Percentiles rank a stretch among this genome's conserved stretches.
Evolutionary conservation across 1,140 invertebrate species (phyloP).

Genomic region (Leptopilina boulardi): DNA sequence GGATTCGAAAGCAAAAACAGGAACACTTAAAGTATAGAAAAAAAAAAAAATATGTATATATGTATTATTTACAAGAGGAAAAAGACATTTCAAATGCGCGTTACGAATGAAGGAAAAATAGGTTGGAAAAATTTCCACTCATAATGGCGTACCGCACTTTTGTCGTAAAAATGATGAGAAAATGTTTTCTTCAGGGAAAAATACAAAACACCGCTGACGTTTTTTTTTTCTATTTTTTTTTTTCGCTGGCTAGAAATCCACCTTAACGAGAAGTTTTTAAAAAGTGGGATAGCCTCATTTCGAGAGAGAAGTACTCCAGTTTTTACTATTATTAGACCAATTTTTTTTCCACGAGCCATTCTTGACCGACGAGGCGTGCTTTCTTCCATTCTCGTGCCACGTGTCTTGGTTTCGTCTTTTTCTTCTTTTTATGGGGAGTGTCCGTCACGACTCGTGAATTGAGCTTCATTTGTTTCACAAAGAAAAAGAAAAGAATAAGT

Average conservation of each 20-base stretch:
- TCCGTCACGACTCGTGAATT: constrained; percentile 40
- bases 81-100: constrained; percentile 44
- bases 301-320: constrained; percentile 55
- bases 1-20: no score
- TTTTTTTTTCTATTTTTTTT: not conserved
- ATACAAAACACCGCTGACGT: constrained; percentile 2
- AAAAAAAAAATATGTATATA: constrained; percentile 34
- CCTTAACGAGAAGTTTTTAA: constrained; percentile 48
- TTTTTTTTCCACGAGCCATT: constrained; percentile 61
- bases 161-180: constrained; percentile 50
- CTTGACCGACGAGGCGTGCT: constrained; percentile 52
- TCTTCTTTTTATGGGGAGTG: constrained; percentile 55
- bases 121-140: constrained; percentile 45
- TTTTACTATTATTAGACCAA: constrained; percentile 73
- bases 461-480: not conserved
- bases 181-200: constrained; percentile 35
- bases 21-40: not conserved
- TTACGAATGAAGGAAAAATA: constrained; percentile 37
- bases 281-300: constrained; percentile 48
- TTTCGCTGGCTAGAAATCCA: constrained; percentile 15
- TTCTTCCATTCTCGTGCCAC: constrained; percentile 51
- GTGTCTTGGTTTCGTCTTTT: constrained; percentile 54
- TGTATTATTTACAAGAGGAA: constrained; percentile 20
- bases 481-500: not conserved
- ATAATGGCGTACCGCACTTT: constrained; percentile 42